Conservation (phyloP, 2,888 invertebrate genomes). For the Branchellion lobata region DNA sequence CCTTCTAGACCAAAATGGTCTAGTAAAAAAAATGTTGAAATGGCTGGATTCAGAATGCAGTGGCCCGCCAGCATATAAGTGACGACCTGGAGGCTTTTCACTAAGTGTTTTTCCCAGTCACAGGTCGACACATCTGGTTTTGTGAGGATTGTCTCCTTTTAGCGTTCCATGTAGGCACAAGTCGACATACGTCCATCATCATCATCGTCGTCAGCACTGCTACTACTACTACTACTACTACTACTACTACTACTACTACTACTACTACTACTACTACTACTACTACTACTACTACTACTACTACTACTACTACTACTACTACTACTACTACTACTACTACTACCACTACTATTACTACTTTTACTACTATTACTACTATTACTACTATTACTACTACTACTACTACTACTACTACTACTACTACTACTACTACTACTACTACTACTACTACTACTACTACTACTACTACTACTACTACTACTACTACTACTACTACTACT, state of each 20-base stretch:
- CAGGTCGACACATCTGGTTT: too few relatives aligned
- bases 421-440: not conserved
- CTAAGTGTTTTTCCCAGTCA: too few relatives aligned
- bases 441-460: not conserved
- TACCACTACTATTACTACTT: constrained; percentile 1
- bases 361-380: not conserved
- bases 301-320: constrained; percentile 8
- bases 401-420: not conserved
- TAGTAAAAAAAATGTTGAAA: too few relatives aligned
- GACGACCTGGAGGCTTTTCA: too few relatives aligned
- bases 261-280: constrained; percentile 18
- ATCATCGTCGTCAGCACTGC: too few relatives aligned
- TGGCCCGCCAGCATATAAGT: too few relatives aligned
- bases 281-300: constrained; percentile 4
- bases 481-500: not conserved
- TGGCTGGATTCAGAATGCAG: too few relatives aligned
- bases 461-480: not conserved
- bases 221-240: too few relatives aligned
- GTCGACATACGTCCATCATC: too few relatives aligned
- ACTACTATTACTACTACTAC: not conserved
- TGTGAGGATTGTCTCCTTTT: too few relatives aligned
- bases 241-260: constrained; percentile 1
- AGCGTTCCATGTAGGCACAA: too few relatives aligned
- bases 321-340: constrained; percentile 1
- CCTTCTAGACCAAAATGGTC: too few relatives aligned